Conservation (phyloP, 2,888 invertebrate genomes). For the Cotesia congregata region DNA sequence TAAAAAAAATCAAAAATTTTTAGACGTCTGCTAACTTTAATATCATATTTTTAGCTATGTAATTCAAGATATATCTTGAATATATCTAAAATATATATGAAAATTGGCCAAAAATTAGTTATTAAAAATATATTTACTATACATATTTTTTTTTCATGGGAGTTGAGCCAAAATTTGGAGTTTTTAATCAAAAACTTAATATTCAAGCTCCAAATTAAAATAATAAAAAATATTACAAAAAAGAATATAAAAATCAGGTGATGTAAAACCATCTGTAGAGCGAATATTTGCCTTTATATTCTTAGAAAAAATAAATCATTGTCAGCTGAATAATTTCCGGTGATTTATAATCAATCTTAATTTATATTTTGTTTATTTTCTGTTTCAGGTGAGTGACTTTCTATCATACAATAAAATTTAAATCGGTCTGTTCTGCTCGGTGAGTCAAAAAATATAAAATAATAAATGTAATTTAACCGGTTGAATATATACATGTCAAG, state of each 20-base stretch:
- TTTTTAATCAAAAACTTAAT: background rate
- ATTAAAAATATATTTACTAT: too few relatives aligned
- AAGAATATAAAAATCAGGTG: constrained; percentile 5
- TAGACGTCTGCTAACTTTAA: too few relatives aligned
- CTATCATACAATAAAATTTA: background rate
- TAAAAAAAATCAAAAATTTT: too few relatives aligned
- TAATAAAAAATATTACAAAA: background rate
- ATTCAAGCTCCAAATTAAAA: background rate
- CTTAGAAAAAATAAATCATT: constrained; percentile 15
- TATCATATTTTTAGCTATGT: too few relatives aligned
- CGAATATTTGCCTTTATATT: constrained; percentile 24
- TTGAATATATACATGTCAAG: constrained; percentile 66
- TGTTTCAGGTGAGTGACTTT: constrained; percentile 55
- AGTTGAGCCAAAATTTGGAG: background rate
- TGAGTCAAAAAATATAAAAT: constrained; percentile 36
- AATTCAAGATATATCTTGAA: too few relatives aligned
- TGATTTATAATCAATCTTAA: constrained; percentile 31
- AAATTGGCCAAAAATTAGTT: too few relatives aligned
- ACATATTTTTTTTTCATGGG: too few relatives aligned
- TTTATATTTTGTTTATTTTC: constrained; percentile 42
- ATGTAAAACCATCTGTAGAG: too few relatives aligned
- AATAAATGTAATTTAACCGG: constrained; percentile 63
- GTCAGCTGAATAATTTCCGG: constrained; percentile 15
- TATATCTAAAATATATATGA: too few relatives aligned
- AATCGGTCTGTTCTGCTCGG: background rate